A percentile compares a stretch with the other conserved stretches of the same genome.
Evolutionary conservation across 2,797 vertebrate genomes (phyloP).

Genomic region (Parambassis ranga): DNA sequence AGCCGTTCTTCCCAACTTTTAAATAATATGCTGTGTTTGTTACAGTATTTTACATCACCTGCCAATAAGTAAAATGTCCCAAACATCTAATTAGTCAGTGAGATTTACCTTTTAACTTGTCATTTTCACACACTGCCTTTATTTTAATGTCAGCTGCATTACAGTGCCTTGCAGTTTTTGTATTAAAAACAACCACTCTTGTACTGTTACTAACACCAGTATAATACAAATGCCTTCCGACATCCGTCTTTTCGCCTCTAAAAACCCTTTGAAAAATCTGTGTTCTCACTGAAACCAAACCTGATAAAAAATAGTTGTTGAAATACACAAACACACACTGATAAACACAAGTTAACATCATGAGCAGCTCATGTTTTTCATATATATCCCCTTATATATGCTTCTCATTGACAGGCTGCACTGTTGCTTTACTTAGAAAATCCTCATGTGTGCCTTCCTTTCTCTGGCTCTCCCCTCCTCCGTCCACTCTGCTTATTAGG

Average conservation of each 20-base stretch:
- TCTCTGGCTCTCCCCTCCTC: background rate
- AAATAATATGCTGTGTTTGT: background rate
- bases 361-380: background rate
- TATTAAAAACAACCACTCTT: too few relatives aligned
- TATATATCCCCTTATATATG: background rate
- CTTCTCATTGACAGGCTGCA: slow-evolving; percentile 10
- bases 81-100: background rate
- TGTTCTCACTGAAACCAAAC: too few relatives aligned
- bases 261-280: too few relatives aligned
- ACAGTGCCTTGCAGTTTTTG: too few relatives aligned
- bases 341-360: too few relatives aligned
- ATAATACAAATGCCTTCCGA: too few relatives aligned
- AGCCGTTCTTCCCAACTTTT: background rate
- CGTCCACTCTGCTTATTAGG: slow-evolving; percentile 66
- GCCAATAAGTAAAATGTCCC: background rate
- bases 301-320: too few relatives aligned
- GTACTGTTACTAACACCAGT: too few relatives aligned
- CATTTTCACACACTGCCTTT: too few relatives aligned
- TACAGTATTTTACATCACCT: background rate
- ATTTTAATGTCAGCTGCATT: too few relatives aligned
- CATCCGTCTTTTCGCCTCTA: too few relatives aligned
- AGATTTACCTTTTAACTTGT: background rate
- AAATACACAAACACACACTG: too few relatives aligned
- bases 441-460: slow-evolving; percentile 6
- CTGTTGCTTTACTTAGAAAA: slow-evolving; percentile 34